These are phyloP conservation scores for Phaethon lepturus DNA, from an alignment of 2,113 vertebrate species.

Conservation along the genomic window DNA sequence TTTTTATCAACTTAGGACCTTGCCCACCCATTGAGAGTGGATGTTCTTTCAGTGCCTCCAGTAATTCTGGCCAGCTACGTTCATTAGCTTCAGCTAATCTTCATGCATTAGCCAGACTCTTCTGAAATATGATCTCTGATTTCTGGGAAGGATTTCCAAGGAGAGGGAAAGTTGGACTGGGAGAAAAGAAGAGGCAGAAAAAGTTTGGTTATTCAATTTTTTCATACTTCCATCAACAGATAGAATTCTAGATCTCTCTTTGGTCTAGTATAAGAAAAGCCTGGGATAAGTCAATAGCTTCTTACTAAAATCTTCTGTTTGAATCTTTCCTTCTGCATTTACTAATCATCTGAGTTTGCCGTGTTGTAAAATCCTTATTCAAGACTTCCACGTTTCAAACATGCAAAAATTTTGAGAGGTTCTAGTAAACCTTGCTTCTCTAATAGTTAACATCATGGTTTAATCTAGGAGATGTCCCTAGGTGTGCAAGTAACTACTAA, in stretches of 20 bases:
- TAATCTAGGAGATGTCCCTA: neutral
- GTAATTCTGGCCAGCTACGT: neutral
- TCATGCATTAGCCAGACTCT: neutral
- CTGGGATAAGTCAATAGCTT: neutral
- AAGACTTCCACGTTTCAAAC: neutral
- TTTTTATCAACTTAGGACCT: neutral
- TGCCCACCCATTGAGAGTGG: neutral
- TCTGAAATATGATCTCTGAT: neutral
- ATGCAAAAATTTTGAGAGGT: neutral
- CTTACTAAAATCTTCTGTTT: neutral
- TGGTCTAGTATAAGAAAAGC: neutral
- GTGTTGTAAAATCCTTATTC: neutral
- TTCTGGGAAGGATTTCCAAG: neutral
- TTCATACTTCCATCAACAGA: neutral
- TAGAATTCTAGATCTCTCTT: neutral
- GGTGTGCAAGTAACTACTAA: neutral
- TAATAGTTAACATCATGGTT: neutral
- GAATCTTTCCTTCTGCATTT: neutral
- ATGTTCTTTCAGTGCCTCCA: accelerated
- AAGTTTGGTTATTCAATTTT: neutral
- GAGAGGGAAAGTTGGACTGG: neutral
- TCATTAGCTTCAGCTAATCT: neutral
- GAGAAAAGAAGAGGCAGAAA: neutral
- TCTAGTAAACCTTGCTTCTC: neutral
- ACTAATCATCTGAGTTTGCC: neutral